phyloP scores from a whole-genome alignment of 2,888 invertebrate species.

The Caenorhabditis sp. region DNA sequence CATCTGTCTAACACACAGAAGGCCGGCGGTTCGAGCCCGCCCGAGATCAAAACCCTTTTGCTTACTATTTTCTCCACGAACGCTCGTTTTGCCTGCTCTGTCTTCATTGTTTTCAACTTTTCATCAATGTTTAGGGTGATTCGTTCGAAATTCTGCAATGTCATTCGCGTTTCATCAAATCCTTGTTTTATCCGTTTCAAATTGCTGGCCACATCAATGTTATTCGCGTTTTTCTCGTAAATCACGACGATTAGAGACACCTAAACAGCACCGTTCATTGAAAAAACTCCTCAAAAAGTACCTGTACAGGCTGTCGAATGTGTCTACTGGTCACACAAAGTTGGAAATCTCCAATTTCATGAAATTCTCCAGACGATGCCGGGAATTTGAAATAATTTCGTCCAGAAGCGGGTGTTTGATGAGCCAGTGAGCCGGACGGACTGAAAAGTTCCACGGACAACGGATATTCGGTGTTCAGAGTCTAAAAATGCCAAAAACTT shows the following conservation, averaged over 20 bases:
- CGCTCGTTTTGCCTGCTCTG: constrained; percentile 33
- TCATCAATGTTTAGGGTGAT: constrained; percentile 31
- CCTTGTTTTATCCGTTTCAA: constrained; percentile 27
- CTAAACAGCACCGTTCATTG: not conserved
- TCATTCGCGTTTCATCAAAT: constrained; percentile 20
- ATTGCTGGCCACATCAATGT: constrained; percentile 39
- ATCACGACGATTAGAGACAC: constrained; percentile 33
- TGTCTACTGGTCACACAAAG: constrained; percentile 26
- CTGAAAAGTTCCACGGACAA: constrained; percentile 26
- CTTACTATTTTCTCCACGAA: constrained; percentile 46
- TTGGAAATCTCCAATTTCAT: constrained; percentile 43
- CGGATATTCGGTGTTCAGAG: constrained; percentile 23
- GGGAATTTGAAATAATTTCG: constrained; percentile 41
- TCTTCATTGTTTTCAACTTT: constrained; percentile 29
- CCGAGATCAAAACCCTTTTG: constrained; percentile 68
- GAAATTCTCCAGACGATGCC: constrained; percentile 14
- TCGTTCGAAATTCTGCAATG: constrained; percentile 23
- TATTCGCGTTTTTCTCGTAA: constrained; percentile 35
- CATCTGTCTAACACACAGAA: constrained; percentile 78
- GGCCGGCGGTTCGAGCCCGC: constrained; percentile 77
- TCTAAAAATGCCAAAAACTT: not conserved
- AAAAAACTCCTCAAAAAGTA: constrained; percentile 1
- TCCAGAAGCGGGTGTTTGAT: constrained; percentile 12
- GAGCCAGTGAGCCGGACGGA: constrained; percentile 17
- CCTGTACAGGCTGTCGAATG: constrained; percentile 24